These are phyloP conservation scores for Anguilla anguilla DNA, from an alignment of 2,797 vertebrate species.

Conservation along the genomic window DNA sequence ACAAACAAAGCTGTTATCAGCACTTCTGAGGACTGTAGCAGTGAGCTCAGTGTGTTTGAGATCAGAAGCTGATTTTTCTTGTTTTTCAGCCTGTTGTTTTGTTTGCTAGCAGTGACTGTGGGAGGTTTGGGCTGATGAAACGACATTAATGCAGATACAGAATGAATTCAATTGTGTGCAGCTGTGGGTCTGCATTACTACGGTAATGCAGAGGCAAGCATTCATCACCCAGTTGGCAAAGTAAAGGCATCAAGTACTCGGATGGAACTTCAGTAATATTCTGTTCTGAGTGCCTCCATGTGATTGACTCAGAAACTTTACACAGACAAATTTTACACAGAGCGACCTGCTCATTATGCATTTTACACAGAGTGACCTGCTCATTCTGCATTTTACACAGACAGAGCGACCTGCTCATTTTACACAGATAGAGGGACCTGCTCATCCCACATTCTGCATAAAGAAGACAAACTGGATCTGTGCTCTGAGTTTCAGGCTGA, in stretches of 20 bases:
- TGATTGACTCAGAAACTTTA: constrained; percentile 67
- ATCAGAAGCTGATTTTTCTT: background rate
- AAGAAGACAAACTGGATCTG: background rate
- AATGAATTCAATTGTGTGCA: constrained; percentile 9
- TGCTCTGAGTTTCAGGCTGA: background rate
- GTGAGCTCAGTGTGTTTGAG: background rate
- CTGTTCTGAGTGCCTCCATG: constrained; percentile 31
- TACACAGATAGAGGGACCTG: no score
- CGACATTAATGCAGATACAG: background rate
- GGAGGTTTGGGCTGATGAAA: background rate
- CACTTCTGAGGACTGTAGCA: background rate
- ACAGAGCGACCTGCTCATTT: no score
- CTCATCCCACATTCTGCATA: no score
- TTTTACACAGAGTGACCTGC: constrained; percentile 44
- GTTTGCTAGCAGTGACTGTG: background rate
- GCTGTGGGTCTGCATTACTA: constrained; percentile 29
- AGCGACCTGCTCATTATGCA: background rate
- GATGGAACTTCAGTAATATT: constrained; percentile 40
- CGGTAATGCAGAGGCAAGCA: constrained; percentile 18
- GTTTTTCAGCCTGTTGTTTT: background rate
- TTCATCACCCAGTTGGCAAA: constrained; percentile 30
- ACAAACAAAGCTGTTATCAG: background rate
- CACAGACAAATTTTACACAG: constrained; percentile 58
- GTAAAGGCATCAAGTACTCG: constrained; percentile 26
- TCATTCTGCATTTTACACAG: no score